Percentiles rank a stretch among this genome's conserved stretches.
Conservation (phyloP, 2,113 vertebrate species). For the Chamaetylas fuelleborni region DNA sequence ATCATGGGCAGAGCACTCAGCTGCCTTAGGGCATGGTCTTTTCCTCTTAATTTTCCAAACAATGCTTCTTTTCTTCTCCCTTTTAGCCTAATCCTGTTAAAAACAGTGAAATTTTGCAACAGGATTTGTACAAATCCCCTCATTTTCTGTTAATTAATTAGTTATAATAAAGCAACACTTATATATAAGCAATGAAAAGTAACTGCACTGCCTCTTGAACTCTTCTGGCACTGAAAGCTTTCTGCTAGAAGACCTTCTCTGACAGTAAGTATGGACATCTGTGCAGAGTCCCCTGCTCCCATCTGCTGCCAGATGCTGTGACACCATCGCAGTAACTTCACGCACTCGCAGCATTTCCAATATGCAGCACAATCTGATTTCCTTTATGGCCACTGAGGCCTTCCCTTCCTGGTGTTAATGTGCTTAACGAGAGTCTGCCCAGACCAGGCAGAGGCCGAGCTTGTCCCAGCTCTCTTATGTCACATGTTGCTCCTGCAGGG, state of each 20-base stretch:
- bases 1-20: neutral
- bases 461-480: neutral
- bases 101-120: neutral
- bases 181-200: neutral
- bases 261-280: rapidly evolving
- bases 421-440: neutral
- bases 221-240: neutral
- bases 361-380: neutral
- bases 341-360: neutral
- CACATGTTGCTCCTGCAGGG: conserved; percentile 6
- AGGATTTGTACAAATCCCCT: neutral
- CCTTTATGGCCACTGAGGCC: neutral
- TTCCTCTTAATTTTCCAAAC: neutral
- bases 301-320: neutral
- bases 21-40: neutral
- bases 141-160: conserved; percentile 27
- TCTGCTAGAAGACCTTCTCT: neutral
- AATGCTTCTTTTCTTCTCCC: conserved; percentile 14
- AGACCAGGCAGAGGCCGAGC: neutral
- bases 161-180: neutral
- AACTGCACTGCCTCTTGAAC: neutral
- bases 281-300: neutral
- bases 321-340: neutral
- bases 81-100: neutral
- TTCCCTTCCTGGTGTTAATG: neutral